Evolutionary conservation across 2,113 vertebrate species (phyloP), one percentile per base, ranked within the genome.

Genomic region (Gasterosteus aculeatus): DNA sequence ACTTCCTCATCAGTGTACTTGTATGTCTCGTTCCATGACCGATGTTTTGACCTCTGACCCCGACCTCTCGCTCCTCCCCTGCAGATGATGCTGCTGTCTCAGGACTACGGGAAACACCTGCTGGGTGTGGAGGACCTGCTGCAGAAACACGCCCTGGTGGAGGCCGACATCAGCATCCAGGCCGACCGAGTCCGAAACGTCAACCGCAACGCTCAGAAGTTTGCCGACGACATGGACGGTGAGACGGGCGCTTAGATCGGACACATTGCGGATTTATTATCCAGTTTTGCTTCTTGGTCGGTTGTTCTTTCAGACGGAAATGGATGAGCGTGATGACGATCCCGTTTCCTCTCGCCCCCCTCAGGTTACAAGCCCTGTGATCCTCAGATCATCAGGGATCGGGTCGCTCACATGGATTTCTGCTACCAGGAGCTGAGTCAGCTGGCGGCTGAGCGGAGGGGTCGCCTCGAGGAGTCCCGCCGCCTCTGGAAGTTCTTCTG

Each of bases 401-500:
- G 98, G 0, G 95, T 99, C 2, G 95, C 97, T 42, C 98, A 99
- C 93, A 95, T 99, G 96, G 98, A 99, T 64, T 99, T 99, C 94
- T 99, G 97, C 84, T 99, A 99, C 89, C 96, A 98, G 88, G 98
- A 99, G 79, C 93, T 99, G 62, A 97, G 92, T 75, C 97, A 99
- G 93, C 93, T 99, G 6, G 96, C 98, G 0, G 95, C 96, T 0
- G 98, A 98, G 87, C 96, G 98, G 7, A 91, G 95, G 1, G 97
- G 96, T 0, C 96, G 96, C 19, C 93, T 99, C 1, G 98, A 99
- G 87, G 98, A 99, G 87, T 99, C 97, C 1, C 95, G 98, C 0
- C 96, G 97, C 67, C 96, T 99, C 69, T 99, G 98, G 98, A 99
- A 98, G 85, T 99, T 99, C 94, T 99, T 99, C 94, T 99, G 97